Evolutionary conservation across 2,797 vertebrate genomes (phyloP), one percentile per base, ranked within the genome.

Genomic region (Sebastes elongatus): DNA sequence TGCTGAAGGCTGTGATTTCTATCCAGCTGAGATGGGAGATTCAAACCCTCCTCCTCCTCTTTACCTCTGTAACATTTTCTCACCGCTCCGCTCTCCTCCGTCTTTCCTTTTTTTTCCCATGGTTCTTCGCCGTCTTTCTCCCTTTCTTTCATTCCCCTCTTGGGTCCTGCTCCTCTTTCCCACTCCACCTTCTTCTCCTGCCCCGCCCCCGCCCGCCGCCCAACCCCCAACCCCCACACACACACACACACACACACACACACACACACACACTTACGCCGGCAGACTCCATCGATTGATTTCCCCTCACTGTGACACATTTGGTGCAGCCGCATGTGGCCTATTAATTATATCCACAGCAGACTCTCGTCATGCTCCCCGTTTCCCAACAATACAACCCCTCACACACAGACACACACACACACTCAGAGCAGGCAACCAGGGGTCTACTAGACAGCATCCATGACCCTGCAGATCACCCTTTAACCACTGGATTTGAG

Each of bases 301-400:
- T 94, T 94, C 90, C 88, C 85, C 92, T 93, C 88, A 88, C 92
- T 91, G 91, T 93, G 92, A 95, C 94, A 94, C 93, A 95, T 95
- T 94, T 92, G 94, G 92, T 90, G 92, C 91, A 93, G 91, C 92
- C 93, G 88, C 93, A 93, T 95, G 94, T 90, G 92, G 89, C 92
- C 94, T 93, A 94, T 94, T 95, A 95, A 95, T 95, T 95, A 93
- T 94, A 93, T 93, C 93, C 93, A 94, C 93, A 93, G 93, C 92
- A 90, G 91, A 94, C 90, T 92, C 89, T 93, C 83, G 84, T 91
- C 93, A 94, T 83, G 88, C 92, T 92, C 81, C 85, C 81, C 81
- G 88, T 92, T 92, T 79, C 84, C 78, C 80, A 89, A 91, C 91
- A 93, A 90, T 90, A 74, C 88, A 74, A 52, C 27, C 79, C 73